Percentiles rank a stretch among this genome's conserved stretches.
phyloP scores from a whole-genome alignment of 2,113 vertebrate genomes.

The Gnathonemus longibarbis region DNA sequence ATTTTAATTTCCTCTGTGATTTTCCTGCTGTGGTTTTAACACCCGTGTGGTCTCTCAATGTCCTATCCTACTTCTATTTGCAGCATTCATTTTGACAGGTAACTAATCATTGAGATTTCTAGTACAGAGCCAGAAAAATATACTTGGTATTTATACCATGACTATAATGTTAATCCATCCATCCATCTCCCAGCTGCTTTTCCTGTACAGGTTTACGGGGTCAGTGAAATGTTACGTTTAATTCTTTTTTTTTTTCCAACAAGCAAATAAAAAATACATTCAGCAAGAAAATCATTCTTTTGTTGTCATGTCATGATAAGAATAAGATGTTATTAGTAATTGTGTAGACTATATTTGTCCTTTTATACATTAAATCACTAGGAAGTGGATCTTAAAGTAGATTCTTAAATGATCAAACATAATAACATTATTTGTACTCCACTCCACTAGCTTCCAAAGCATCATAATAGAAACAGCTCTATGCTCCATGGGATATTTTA shows the following conservation, averaged over 20 bases:
- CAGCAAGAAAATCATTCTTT: not conserved
- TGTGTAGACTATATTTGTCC: not conserved
- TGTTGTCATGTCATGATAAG: not conserved
- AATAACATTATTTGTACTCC: not conserved
- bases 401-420: not conserved
- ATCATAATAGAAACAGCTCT: not conserved
- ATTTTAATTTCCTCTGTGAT: slow-evolving; percentile 2
- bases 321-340: not conserved
- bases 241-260: not conserved
- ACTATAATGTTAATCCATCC: not conserved
- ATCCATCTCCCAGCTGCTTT: not conserved
- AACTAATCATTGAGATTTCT: not conserved
- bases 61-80: not conserved
- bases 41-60: not conserved
- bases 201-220: not conserved
- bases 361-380: not conserved
- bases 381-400: not conserved
- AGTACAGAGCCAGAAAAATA: not conserved
- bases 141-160: not conserved
- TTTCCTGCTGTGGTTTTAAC: slow-evolving; percentile 3
- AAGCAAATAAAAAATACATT: not conserved
- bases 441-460: not conserved
- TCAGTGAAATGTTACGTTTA: not conserved
- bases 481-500: not conserved
- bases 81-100: not conserved